Conservation (phyloP, 2,888 invertebrate genomes). For the Amiota communis region DNA sequence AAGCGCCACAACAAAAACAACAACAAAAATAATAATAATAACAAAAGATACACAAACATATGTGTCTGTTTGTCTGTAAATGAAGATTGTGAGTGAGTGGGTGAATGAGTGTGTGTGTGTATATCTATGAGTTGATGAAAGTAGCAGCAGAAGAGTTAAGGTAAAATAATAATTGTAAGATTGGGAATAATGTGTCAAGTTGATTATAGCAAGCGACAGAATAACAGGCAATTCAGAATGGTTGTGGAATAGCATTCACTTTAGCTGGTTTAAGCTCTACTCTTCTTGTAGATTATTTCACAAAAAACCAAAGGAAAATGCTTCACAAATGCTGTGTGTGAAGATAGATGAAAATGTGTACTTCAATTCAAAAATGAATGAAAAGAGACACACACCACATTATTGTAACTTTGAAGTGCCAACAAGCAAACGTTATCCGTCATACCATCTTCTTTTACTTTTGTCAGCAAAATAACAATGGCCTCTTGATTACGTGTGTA, state of each 20-base stretch:
- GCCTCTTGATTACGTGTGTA: conserved; percentile 69
- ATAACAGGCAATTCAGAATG: conserved; percentile 35
- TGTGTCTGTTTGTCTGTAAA: background rate
- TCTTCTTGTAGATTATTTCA: too few species aligned
- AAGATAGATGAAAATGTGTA: conserved; percentile 22
- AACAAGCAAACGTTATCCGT: conserved; percentile 68
- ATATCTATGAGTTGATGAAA: background rate
- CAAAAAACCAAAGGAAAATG: too few species aligned
- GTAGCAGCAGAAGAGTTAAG: conserved; percentile 48
- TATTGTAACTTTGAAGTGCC: conserved; percentile 64
- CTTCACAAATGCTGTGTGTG: background rate
- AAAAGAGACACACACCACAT: conserved; percentile 43
- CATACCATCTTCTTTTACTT: conserved; percentile 69
- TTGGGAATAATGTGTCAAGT: conserved; percentile 66
- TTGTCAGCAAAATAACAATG: conserved; percentile 72
- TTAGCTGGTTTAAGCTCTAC: background rate
- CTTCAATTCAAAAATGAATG: conserved; percentile 34
- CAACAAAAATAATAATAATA: background rate
- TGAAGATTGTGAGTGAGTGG: background rate
- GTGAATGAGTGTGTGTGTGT: background rate
- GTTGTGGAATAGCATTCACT: too few species aligned
- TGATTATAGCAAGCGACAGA: conserved; percentile 41
- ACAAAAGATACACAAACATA: background rate
- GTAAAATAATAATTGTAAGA: conserved; percentile 66
- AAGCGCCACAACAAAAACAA: conserved; percentile 38